Base-by-base conservation (phyloP, 2,113 vertebrate species). In the Pycnonotus jocosus region DNA sequence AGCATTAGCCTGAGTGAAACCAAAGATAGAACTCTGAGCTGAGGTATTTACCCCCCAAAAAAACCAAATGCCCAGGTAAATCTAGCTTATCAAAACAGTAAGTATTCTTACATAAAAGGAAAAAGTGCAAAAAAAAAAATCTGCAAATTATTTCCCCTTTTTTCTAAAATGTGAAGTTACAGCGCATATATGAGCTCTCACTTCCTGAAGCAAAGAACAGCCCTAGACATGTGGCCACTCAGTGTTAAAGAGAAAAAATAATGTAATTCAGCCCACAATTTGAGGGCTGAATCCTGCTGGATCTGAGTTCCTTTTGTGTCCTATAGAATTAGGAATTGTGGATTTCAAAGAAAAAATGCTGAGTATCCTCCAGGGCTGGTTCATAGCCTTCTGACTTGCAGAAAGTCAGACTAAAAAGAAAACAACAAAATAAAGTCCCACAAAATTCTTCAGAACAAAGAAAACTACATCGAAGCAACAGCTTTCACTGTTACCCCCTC, bases 351-450 rank as follows among this genome's bases (percentile, higher is more conserved):
- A 45, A 93, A 73, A 91, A 92, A 90, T 51, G 54, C 44, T 1
- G 22, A 81, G 21, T 81, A 18, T 77, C 51, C 76, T 86, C 51
- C 1, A 2, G 64, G 64, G 64, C 42, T 82, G 70, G 30, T 83
- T 94, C 15, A 7, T 24, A 85, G 81, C 38, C 37, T 61, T 61
- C 58, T 40, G 58, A n/a, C 40, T 85, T 50, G n/a, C 50, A 45
- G 38, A 96, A 93, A 90, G 76, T 61, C 87, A 86, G 72, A 62
- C 88, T 77, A 44, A 88, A 73, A 88, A 70, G 72, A 87, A 74
- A 82, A 73, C 38, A 70, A 62, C 31, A 51, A 88, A 77, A 86
- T 66, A 62, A 80, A 88, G 25, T 56, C 40, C 44, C 68, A 88
- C 72, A 45, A 31, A 86, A 78, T 68, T 77, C 74, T 47, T 64